Evolutionary conservation across 2,888 invertebrate species (phyloP).

Genomic region (Crocallis elinguaria): DNA sequence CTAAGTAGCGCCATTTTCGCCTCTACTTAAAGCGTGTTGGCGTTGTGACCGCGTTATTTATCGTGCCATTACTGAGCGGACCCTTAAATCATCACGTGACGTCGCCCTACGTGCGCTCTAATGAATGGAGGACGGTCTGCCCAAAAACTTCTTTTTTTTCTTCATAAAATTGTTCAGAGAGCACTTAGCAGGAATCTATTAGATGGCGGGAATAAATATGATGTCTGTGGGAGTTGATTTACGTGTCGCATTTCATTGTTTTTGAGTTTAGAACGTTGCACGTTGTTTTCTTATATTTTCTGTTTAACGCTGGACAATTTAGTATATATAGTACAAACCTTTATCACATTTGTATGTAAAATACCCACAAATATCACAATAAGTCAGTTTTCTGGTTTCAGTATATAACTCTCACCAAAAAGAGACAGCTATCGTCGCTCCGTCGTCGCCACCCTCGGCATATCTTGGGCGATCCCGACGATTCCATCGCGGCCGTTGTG

Average conservation of each 20-base stretch:
- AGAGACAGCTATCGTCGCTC: no score
- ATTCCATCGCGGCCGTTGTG: no score
- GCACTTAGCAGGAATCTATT: conserved; percentile 80
- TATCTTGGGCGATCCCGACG: no score
- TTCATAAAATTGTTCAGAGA: conserved; percentile 74
- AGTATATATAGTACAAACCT: no score
- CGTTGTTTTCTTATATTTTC: background rate
- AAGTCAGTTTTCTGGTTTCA: no score
- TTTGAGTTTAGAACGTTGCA: conserved; percentile 18
- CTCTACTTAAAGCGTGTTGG: conserved; percentile 44
- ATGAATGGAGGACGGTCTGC: conserved; percentile 75
- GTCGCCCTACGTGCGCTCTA: conserved; percentile 72
- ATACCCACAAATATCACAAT: no score
- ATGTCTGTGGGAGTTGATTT: conserved; percentile 46
- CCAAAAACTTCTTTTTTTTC: conserved; percentile 67
- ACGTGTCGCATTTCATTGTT: conserved; percentile 47
- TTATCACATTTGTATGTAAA: no score
- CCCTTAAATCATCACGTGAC: conserved; percentile 84
- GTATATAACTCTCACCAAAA: no score
- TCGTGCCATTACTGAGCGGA: conserved; percentile 81
- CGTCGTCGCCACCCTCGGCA: no score
- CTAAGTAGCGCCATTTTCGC: conserved; percentile 44
- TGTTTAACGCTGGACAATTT: background rate
- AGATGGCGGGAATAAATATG: conserved; percentile 43
- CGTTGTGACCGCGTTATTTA: conserved; percentile 81